Base-by-base conservation (phyloP, 2,888 invertebrate species). In the Dendrolimus houi region DNA sequence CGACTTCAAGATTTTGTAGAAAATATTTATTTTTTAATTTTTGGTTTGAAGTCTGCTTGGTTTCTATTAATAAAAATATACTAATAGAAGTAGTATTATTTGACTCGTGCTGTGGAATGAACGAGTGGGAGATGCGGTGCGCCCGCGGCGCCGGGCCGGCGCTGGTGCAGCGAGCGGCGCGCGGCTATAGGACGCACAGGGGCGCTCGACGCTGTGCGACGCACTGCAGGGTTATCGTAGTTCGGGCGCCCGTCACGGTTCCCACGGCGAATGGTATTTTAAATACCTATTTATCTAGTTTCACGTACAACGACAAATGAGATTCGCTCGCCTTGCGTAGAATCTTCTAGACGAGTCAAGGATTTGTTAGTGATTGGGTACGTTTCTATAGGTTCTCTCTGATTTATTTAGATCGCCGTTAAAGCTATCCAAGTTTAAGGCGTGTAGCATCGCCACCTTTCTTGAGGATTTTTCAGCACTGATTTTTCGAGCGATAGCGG, bases 281-380 rank as follows among this genome's bases (percentile, higher is more conserved):
- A 89, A 86, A 88, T 90, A 86, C 88, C 87, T 89, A 88, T 84
- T 83, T 85, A 83, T 29, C 29, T 29, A 29, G 29, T 29, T 83
- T 77, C 83, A 82, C 69, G 75, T 81, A 79, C 81, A 81, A 88
- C 79, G 88, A 88, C 88, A 88, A 87, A 81, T 72, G 77, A 71
- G 77, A 75, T 81, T 80, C 84, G 85, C 85, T 85, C 81, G 81
- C 70, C 40, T 69, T 77, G 72, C 87, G 87, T 87, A 87, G 87
- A 85, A 86, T 87, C 87, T 87, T 84, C 89, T 85, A 87, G 89
- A 89, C 89, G 87, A 89, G 89, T 90, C 89, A 89, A 90, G 89
- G 89, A 87, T 89, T 73, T 75, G 68, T 70, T 76, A 83, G 87
- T 81, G 86, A 88, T 83, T 84, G 87, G 9, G 29, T 29, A 29